These are phyloP conservation scores for Zele albiditarsus DNA, from an alignment of 2,888 invertebrate species.

Conservation along the genomic window DNA sequence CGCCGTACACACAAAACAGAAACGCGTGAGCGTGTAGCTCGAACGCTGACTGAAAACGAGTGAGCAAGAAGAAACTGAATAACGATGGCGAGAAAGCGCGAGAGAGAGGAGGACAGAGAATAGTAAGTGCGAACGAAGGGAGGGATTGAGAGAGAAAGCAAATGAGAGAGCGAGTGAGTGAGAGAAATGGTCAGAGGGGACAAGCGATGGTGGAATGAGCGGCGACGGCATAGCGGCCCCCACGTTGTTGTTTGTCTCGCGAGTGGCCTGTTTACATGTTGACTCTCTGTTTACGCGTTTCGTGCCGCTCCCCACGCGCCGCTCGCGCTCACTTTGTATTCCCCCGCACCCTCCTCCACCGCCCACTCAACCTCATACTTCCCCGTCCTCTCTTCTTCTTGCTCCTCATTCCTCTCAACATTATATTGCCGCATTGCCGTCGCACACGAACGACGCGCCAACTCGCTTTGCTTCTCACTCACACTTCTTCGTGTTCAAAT, in stretches of 20 bases:
- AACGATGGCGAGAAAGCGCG: conserved; percentile 14
- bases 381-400: too few relatives aligned
- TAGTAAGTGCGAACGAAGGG: conserved; percentile 29
- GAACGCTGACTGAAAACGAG: conserved; percentile 25
- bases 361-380: conserved; percentile 19
- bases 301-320: conserved; percentile 54
- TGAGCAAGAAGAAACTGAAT: conserved; percentile 11
- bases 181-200: conserved; percentile 37
- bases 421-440: not conserved
- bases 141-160: conserved; percentile 31
- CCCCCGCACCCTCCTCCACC: conserved; percentile 23
- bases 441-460: conserved; percentile 1
- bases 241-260: conserved; percentile 73
- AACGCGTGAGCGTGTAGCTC: conserved; percentile 19
- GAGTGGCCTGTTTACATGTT: conserved; percentile 74
- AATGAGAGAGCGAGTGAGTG: conserved; percentile 10
- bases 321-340: conserved; percentile 22
- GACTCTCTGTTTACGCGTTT: conserved; percentile 73
- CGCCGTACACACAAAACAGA: not conserved
- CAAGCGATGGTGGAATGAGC: conserved; percentile 53
- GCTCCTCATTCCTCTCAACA: conserved; percentile 13
- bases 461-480: conserved; percentile 33
- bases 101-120: conserved; percentile 29
- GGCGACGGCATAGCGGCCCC: conserved; percentile 66
- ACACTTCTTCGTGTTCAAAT: not conserved